Percentiles rank a stretch among this genome's conserved stretches.
These are phyloP conservation scores for Eolophus roseicapilla DNA, from an alignment of 2,113 vertebrate species.

Conservation along the genomic window DNA sequence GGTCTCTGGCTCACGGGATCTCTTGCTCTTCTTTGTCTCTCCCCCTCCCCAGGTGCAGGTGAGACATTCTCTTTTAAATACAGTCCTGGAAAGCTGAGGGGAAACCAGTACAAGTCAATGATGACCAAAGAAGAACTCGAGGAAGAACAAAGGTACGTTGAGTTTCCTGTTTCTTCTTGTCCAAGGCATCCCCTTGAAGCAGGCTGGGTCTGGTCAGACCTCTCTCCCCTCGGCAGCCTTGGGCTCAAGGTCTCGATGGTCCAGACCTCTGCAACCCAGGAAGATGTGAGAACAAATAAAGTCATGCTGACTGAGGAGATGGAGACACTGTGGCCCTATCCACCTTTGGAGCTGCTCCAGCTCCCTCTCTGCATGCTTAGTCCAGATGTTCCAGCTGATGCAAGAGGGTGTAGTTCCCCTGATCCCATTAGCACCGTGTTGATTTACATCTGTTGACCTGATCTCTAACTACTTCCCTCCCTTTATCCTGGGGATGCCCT, in stretches of 20 bases:
- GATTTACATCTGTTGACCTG: neutral
- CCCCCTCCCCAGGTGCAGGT: slow-evolving; percentile 60
- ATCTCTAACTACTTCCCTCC: neutral
- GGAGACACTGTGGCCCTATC: neutral
- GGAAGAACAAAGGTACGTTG: slow-evolving; percentile 90
- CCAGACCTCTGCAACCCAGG: neutral
- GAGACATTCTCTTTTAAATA: slow-evolving; percentile 77
- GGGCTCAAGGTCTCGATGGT: accelerated
- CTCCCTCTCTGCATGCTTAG: neutral
- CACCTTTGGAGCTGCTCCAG: neutral
- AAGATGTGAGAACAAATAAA: neutral
- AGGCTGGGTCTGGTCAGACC: neutral
- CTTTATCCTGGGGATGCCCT: neutral
- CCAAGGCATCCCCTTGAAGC: neutral
- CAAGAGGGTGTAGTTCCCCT: neutral
- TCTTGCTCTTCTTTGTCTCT: neutral
- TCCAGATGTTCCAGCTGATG: neutral
- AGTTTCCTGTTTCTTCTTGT: neutral
- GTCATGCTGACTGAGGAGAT: neutral
- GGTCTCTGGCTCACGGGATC: neutral
- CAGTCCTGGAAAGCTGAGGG: slow-evolving; percentile 82
- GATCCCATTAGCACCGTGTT: neutral
- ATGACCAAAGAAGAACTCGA: slow-evolving; percentile 90
- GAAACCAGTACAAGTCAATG: slow-evolving; percentile 84
- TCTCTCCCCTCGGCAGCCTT: neutral